phyloP scores from a whole-genome alignment of 2,113 vertebrate species.

The Xyliphius kryptos region DNA sequence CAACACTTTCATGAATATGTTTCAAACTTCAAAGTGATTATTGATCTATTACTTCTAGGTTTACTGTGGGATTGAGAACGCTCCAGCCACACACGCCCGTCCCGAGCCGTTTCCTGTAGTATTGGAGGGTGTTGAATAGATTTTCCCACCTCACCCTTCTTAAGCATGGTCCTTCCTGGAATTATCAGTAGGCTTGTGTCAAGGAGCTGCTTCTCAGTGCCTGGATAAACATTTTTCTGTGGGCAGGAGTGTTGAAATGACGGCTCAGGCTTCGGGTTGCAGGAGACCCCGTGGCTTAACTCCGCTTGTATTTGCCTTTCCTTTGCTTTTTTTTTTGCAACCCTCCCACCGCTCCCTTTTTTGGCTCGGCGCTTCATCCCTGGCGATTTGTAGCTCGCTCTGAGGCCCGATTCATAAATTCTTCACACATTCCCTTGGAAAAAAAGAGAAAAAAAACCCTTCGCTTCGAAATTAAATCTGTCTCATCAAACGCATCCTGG shows the following conservation, averaged over 20 bases:
- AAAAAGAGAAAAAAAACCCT: too few relatives aligned
- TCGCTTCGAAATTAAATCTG: constrained; percentile 21
- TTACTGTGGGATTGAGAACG: background rate
- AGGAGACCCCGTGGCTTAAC: constrained; percentile 23
- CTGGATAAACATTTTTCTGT: constrained; percentile 39
- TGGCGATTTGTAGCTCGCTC: constrained; percentile 3
- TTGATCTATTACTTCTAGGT: too few relatives aligned
- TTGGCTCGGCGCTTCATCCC: constrained; percentile 5
- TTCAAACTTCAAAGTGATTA: background rate
- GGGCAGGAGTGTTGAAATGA: constrained; percentile 34
- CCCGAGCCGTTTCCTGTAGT: constrained; percentile 1
- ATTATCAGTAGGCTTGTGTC: constrained; percentile 23
- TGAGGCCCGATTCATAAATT: constrained; percentile 22
- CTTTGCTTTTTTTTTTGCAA: too few relatives aligned
- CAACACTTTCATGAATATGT: too few relatives aligned
- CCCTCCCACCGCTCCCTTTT: constrained; percentile 4
- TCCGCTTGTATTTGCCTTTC: constrained; percentile 11
- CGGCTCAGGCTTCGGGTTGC: constrained; percentile 28
- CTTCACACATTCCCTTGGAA: constrained; percentile 6
- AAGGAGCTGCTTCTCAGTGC: constrained; percentile 19
- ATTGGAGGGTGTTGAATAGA: constrained; percentile 13
- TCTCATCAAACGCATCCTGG: constrained; percentile 21
- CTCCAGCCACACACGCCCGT: constrained; percentile 1
- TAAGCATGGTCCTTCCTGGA: constrained; percentile 32
- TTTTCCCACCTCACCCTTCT: constrained; percentile 16